These are phyloP conservation scores for Hypothenemus hampei DNA, from an alignment of 1,140 invertebrate species.

Conservation along the genomic window DNA sequence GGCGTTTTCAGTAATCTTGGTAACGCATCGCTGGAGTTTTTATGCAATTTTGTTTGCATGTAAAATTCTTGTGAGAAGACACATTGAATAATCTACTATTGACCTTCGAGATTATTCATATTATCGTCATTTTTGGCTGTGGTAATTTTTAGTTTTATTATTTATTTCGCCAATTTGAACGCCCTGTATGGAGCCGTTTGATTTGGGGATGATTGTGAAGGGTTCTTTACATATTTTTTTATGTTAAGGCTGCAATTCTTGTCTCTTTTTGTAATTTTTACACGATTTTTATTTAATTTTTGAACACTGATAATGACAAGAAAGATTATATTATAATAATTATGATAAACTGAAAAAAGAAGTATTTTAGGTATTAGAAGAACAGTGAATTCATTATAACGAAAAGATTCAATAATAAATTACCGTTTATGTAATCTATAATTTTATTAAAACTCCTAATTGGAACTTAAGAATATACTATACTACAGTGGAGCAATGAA, in stretches of 20 bases:
- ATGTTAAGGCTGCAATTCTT: background rate
- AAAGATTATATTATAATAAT: constrained; percentile 6
- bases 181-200: background rate
- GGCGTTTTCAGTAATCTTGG: background rate
- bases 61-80: constrained; percentile 3
- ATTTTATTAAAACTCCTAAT: background rate
- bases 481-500: constrained; percentile 2
- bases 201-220: background rate
- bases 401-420: constrained; percentile 26
- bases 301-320: constrained; percentile 15
- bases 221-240: background rate
- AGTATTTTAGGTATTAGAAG: constrained; percentile 28
- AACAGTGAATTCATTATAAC: constrained; percentile 17
- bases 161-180: background rate
- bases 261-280: background rate
- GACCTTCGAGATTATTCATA: background rate
- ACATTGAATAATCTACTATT: constrained; percentile 7
- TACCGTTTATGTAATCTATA: constrained; percentile 14
- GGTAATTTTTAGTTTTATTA: constrained; percentile 23
- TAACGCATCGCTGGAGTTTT: background rate
- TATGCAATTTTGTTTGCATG: background rate
- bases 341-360: constrained; percentile 17
- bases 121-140: constrained; percentile 23
- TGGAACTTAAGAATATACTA: background rate
- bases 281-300: constrained; percentile 6